Evolutionary conservation across 2,797 vertebrate species (phyloP).

Genomic region (Momotus momota): DNA sequence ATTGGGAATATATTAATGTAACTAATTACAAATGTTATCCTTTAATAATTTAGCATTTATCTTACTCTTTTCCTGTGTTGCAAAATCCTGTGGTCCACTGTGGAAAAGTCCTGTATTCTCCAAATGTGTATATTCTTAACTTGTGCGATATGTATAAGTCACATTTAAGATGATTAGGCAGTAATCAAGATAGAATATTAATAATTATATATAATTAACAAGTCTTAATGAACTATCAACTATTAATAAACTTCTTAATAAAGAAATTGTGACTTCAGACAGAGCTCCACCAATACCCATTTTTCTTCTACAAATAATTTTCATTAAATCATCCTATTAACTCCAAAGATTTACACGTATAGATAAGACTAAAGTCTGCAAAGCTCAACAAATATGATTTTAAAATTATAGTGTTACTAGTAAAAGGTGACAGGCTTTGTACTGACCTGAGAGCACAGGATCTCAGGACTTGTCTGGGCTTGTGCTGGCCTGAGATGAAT

Average conservation of each 20-base stretch:
- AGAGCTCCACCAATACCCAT: background rate
- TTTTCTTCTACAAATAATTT: slow-evolving; percentile 3
- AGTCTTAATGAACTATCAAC: background rate
- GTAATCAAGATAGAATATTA: background rate
- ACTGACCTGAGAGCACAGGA: background rate
- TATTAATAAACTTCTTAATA: slow-evolving; percentile 15
- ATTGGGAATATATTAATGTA: background rate
- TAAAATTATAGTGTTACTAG: background rate
- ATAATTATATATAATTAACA: background rate
- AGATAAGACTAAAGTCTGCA: background rate
- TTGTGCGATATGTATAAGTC: background rate
- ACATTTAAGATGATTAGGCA: background rate
- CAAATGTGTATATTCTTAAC: background rate
- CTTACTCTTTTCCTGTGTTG: background rate
- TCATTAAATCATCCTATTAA: background rate
- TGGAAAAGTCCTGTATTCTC: background rate
- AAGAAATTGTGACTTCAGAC: background rate
- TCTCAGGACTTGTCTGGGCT: background rate
- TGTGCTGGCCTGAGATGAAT: background rate
- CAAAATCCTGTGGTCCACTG: background rate
- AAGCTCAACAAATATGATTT: background rate
- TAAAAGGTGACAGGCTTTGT: background rate
- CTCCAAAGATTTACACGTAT: background rate
- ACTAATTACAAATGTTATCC: background rate
- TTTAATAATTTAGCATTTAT: background rate